These are phyloP conservation scores for Tadarida brasiliensis DNA, from an alignment of 2,797 vertebrate species.

Conservation along the genomic window DNA sequence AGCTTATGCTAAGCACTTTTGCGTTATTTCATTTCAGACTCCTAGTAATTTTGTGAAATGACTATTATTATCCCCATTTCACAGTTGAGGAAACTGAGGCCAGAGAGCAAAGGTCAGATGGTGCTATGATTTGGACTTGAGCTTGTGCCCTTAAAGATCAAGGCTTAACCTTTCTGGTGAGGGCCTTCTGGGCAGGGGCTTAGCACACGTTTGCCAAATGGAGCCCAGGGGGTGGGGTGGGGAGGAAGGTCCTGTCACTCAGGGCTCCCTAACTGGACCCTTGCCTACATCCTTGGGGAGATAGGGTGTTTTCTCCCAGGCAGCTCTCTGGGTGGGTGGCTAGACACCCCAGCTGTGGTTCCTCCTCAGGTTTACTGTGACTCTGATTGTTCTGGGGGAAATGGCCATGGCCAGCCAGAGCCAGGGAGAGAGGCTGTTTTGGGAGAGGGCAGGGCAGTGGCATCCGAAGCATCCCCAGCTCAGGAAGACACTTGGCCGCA, in stretches of 20 bases:
- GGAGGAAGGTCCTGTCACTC: background rate
- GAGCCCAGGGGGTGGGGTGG: background rate
- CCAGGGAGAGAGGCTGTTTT: background rate
- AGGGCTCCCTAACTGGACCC: background rate
- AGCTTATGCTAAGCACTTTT: background rate
- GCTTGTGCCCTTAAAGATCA: background rate
- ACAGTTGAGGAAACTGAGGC: background rate
- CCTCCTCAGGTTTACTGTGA: background rate
- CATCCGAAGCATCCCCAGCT: background rate
- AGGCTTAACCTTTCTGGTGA: background rate
- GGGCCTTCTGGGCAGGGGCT: background rate
- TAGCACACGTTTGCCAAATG: background rate
- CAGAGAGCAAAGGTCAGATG: background rate
- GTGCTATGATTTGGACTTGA: background rate
- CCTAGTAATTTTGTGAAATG: background rate
- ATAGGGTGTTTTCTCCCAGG: background rate
- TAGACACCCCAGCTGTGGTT: background rate
- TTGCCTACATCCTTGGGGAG: background rate
- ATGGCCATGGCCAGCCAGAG: background rate
- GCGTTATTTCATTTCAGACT: background rate
- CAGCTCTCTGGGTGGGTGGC: background rate
- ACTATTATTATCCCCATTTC: background rate
- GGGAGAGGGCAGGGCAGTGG: background rate
- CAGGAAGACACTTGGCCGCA: background rate
- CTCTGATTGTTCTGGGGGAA: background rate